Conservation (phyloP, 1,140 invertebrate species). For the Heliconius hermathena region DNA sequence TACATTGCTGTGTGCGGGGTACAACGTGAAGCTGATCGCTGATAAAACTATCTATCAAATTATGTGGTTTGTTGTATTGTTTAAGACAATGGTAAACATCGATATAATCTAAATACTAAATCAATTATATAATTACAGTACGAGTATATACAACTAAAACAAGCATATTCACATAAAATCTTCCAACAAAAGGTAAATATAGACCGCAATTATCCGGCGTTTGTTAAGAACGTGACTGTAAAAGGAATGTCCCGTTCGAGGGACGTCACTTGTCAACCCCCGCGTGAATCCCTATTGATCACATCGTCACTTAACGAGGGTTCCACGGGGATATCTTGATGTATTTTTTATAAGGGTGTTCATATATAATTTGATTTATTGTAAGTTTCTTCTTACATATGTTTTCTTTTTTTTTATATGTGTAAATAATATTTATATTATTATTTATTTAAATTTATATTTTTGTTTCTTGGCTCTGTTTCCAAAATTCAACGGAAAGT, state of each 20-base stretch:
- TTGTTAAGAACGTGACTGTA: constrained; percentile 3
- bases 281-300: constrained; percentile 23
- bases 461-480: no score
- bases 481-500: no score
- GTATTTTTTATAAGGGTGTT: not conserved
- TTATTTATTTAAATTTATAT: no score
- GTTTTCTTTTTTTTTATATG: not conserved
- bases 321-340: not conserved
- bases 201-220: not conserved
- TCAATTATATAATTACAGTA: no score
- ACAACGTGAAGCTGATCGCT: no score
- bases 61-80: no score
- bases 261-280: constrained; percentile 16
- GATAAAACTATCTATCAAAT: no score
- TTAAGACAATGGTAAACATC: no score
- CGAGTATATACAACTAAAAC: not conserved
- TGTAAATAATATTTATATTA: not conserved
- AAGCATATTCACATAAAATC: not conserved
- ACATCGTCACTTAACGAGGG: constrained; percentile 10
- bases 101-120: no score
- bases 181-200: not conserved
- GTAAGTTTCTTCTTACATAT: not conserved
- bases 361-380: not conserved
- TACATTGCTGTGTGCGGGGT: no score
- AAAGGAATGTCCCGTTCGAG: constrained; percentile 3